phyloP scores from a whole-genome alignment of 2,797 vertebrate genomes.

The Hoplostethus atlanticus region DNA sequence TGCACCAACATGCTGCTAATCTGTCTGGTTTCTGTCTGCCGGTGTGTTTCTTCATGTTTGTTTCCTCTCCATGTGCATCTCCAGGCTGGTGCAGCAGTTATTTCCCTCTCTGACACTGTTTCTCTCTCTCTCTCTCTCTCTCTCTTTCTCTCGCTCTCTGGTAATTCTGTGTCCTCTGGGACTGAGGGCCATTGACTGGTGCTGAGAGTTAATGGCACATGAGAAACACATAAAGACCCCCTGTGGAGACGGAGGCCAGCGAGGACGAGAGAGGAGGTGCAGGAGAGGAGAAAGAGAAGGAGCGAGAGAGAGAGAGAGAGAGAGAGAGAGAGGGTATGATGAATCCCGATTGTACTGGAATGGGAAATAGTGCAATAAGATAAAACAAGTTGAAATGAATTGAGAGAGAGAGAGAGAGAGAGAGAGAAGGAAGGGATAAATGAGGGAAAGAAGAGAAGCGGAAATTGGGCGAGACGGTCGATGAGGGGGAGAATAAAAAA shows the following conservation, averaged over 20 bases:
- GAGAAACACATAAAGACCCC: conserved; percentile 58
- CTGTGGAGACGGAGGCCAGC: conserved; percentile 27
- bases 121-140: not conserved
- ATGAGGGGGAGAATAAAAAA: conserved; percentile 41
- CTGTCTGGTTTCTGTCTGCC: not conserved
- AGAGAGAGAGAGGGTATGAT: not conserved
- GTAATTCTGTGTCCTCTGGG: conserved; percentile 34
- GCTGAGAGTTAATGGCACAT: conserved; percentile 59
- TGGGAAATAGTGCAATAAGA: conserved; percentile 23
- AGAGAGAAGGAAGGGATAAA: conserved; percentile 21
- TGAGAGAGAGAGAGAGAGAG: conserved; percentile 6
- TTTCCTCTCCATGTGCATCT: conserved; percentile 12
- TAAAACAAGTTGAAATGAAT: conserved; percentile 21
- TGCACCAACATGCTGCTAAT: no score
- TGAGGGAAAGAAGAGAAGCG: conserved; percentile 34
- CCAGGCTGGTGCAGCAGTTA: not conserved
- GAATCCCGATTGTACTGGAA: conserved; percentile 29
- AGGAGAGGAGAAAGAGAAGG: conserved; percentile 6
- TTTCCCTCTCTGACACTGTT: not conserved
- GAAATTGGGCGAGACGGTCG: conserved; percentile 46
- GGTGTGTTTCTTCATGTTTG: not conserved
- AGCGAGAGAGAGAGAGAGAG: not conserved
- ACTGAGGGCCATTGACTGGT: conserved; percentile 41
- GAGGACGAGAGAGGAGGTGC: conserved; percentile 19
- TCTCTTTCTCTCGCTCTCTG: not conserved